These are phyloP conservation scores for Rhipidura dahli DNA, from an alignment of 2,113 vertebrate species.

Conservation along the genomic window DNA sequence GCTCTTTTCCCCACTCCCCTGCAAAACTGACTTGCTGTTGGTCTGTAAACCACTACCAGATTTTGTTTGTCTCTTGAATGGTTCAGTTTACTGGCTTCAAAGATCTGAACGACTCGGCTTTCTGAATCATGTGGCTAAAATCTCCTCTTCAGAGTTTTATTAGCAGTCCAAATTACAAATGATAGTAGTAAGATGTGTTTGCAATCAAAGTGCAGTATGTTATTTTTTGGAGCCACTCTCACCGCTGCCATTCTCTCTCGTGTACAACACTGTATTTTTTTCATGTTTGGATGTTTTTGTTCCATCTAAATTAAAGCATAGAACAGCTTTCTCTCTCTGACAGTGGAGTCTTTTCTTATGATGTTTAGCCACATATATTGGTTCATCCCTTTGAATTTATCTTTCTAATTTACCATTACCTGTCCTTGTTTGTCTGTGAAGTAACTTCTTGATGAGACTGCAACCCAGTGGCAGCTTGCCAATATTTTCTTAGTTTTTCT, in stretches of 20 bases:
- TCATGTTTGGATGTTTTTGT: background rate
- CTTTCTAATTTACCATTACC: background rate
- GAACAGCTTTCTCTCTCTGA: background rate
- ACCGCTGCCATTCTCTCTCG: fast-evolving
- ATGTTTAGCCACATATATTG: fast-evolving
- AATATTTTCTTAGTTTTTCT: constrained; percentile 75
- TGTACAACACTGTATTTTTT: background rate
- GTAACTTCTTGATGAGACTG: background rate
- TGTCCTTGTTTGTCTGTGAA: background rate
- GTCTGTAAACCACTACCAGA: background rate
- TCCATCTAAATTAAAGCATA: background rate
- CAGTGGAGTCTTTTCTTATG: background rate
- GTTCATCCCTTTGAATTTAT: background rate
- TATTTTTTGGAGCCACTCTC: background rate
- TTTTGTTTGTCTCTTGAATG: background rate
- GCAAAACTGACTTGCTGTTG: background rate
- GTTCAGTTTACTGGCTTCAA: background rate
- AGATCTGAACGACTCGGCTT: background rate
- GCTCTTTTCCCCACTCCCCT: background rate
- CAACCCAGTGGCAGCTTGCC: constrained; percentile 73
- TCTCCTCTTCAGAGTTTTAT: background rate
- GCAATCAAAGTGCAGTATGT: background rate
- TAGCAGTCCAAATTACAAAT: background rate
- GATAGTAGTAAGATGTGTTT: background rate
- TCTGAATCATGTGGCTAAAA: background rate